These are phyloP conservation scores for Perdita meconis DNA, from an alignment of 2,888 invertebrate genomes.

Conservation along the genomic window DNA sequence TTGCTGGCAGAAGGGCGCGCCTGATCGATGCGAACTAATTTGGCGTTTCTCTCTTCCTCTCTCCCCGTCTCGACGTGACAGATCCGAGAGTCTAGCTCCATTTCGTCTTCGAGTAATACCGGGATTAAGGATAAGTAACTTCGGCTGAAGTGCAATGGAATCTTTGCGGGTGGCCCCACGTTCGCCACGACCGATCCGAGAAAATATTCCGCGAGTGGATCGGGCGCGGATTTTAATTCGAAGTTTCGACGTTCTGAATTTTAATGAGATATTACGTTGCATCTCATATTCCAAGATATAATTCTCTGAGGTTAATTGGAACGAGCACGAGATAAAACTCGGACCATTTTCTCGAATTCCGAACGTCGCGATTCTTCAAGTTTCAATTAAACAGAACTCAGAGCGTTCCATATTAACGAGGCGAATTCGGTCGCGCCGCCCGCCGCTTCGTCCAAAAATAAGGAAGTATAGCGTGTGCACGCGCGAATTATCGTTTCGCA, in stretches of 20 bases:
- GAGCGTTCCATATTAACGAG: background rate
- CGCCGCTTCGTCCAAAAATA: background rate
- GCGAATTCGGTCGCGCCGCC: background rate
- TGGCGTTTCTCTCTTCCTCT: conserved; percentile 57
- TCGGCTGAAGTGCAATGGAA: conserved; percentile 53
- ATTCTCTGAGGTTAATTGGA: too few relatives aligned
- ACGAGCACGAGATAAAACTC: too few relatives aligned
- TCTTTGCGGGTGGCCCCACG: conserved; percentile 59
- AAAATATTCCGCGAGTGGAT: conserved; percentile 27
- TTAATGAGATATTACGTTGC: background rate
- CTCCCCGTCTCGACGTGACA: conserved; percentile 56
- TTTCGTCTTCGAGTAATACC: conserved; percentile 69
- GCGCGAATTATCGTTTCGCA: background rate
- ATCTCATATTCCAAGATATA: background rate
- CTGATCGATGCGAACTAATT: conserved; percentile 72
- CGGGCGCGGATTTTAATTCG: background rate
- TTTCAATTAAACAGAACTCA: too few relatives aligned
- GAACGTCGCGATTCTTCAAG: too few relatives aligned
- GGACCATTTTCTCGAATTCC: too few relatives aligned
- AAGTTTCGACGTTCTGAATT: background rate
- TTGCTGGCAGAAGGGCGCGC: conserved; percentile 44
- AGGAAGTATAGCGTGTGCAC: background rate
- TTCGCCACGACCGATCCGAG: conserved; percentile 30
- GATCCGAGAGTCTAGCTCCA: conserved; percentile 63
- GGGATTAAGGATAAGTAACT: conserved; percentile 71